phyloP scores from a whole-genome alignment of 2,888 invertebrate species.

The Sepiola atlantica region DNA sequence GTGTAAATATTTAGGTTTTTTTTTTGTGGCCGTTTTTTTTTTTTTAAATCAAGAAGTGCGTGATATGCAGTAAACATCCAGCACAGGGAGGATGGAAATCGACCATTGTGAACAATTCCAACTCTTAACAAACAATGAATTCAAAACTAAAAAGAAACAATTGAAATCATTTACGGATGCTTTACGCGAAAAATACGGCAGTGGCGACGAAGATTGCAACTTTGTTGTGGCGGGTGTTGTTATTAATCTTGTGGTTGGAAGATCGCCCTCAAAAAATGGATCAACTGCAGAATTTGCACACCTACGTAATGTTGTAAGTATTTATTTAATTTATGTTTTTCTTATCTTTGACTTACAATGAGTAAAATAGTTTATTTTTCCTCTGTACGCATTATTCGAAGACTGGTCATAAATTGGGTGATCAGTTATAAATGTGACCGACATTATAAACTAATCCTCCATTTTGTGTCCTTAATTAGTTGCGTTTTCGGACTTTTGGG shows the following conservation, averaged over 20 bases:
- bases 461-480: not conserved
- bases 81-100: not conserved
- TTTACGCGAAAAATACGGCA: constrained; percentile 64
- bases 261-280: constrained; percentile 59
- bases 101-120: not conserved
- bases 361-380: not conserved
- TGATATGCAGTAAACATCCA: not conserved
- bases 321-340: not conserved
- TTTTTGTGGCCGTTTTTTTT: not conserved
- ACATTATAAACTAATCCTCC: not conserved
- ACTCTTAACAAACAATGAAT: not conserved
- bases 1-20: constrained; percentile 39
- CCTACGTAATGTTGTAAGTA: constrained; percentile 66
- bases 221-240: constrained; percentile 55
- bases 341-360: not conserved
- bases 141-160: not conserved
- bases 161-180: constrained; percentile 63
- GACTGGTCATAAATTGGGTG: not conserved
- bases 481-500: not conserved
- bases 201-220: constrained; percentile 53
- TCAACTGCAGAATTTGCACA: constrained; percentile 65
- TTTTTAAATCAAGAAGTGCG: not conserved
- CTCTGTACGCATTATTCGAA: not conserved
- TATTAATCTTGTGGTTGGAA: constrained; percentile 59
- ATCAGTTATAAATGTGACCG: not conserved